These are phyloP conservation scores for Lasioglossum lativentre DNA, from an alignment of 2,888 invertebrate species.

Conservation along the genomic window DNA sequence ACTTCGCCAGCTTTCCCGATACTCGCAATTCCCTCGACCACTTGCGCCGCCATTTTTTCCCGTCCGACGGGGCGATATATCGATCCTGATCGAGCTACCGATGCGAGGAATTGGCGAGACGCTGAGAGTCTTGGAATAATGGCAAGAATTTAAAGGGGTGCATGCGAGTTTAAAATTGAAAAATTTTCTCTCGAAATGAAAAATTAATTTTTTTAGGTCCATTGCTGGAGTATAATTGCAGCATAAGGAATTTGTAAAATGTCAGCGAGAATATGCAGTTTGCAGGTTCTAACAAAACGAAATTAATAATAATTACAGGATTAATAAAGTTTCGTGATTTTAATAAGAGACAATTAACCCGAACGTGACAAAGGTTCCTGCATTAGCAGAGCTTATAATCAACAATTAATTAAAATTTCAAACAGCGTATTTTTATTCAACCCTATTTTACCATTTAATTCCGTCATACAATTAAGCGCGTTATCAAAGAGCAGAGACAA, in stretches of 20 bases:
- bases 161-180: neutral
- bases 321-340: neutral
- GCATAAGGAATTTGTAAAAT: neutral
- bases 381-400: too few relatives aligned
- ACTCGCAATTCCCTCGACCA: neutral
- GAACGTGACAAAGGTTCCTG: neutral
- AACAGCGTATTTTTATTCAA: neutral
- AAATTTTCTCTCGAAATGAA: too few relatives aligned
- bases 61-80: neutral
- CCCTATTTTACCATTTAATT: neutral
- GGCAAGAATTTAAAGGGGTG: neutral
- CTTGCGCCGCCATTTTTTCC: slow-evolving; percentile 6
- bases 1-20: neutral
- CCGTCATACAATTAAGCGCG: neutral
- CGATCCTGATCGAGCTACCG: neutral
- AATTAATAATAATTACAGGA: neutral
- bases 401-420: neutral
- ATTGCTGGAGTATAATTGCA: neutral
- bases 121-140: neutral
- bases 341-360: neutral
- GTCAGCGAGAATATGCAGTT: too few relatives aligned
- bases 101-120: too few relatives aligned
- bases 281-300: neutral
- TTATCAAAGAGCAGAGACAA: neutral
- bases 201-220: neutral